These are phyloP conservation scores for Antigone vipio DNA, from an alignment of 2,113 vertebrate genomes.

Conservation along the genomic window DNA sequence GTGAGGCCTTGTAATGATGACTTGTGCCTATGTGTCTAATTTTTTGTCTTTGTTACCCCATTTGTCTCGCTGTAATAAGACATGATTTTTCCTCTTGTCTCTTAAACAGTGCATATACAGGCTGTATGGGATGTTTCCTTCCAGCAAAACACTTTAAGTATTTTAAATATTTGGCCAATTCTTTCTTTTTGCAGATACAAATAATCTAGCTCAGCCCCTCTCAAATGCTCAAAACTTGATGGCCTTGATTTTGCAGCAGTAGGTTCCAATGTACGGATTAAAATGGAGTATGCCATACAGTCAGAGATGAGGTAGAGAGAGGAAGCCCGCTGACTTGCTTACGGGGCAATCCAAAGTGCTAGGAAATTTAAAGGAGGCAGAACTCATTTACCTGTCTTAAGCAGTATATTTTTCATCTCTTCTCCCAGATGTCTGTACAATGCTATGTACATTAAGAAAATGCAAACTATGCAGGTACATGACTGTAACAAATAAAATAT, in stretches of 20 bases:
- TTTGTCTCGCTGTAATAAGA: neutral
- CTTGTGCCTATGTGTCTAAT: neutral
- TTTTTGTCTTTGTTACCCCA: neutral
- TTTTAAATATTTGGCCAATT: neutral
- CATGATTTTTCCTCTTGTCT: neutral
- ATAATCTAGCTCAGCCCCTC: neutral
- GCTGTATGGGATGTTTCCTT: neutral
- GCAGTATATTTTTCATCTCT: neutral
- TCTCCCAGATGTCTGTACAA: neutral
- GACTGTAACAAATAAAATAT: neutral
- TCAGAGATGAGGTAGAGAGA: neutral
- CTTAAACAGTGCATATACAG: neutral
- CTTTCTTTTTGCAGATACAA: neutral
- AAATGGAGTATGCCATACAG: neutral
- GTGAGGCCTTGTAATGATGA: neutral
- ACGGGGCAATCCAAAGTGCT: neutral
- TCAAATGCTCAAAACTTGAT: neutral
- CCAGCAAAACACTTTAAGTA: neutral
- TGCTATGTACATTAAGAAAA: neutral
- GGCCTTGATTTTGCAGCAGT: neutral
- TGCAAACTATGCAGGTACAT: neutral
- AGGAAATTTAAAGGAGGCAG: neutral
- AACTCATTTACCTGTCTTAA: neutral
- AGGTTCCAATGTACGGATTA: neutral
- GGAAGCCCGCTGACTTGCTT: neutral